Percentiles rank a stretch among this genome's conserved stretches.
phyloP scores from a whole-genome alignment of 2,797 vertebrate species.

The Decapterus maruadsi region DNA sequence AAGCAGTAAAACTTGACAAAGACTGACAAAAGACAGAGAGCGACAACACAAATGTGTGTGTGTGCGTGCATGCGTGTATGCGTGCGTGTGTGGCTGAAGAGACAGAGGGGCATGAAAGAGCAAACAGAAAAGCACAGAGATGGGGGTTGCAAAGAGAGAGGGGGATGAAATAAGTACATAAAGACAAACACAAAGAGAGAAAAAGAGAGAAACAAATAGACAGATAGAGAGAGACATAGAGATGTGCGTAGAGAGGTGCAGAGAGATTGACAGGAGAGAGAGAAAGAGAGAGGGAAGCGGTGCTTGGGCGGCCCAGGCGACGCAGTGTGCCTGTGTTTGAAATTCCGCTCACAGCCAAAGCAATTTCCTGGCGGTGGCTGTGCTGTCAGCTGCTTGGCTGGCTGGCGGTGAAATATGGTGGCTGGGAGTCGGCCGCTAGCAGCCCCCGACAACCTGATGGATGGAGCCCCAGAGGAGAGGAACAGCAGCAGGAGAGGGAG shows the following conservation, averaged over 20 bases:
- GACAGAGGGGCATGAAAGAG: constrained; percentile 31
- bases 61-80: constrained; percentile 10
- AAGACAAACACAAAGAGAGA: constrained; percentile 61
- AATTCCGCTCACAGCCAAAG: constrained; percentile 99
- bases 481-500: constrained; percentile 75
- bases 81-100: constrained; percentile 15
- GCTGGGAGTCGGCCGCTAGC: constrained; percentile 94
- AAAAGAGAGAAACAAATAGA: constrained; percentile 46
- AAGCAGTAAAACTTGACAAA: constrained; percentile 48
- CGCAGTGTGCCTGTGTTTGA: constrained; percentile 91
- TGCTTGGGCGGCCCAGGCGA: constrained; percentile 83
- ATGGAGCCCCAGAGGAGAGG: constrained; percentile 91
- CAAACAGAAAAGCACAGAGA: constrained; percentile 55
- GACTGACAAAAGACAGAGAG: constrained; percentile 50
- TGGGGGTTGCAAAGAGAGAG: constrained; percentile 29
- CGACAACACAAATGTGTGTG: constrained; percentile 33
- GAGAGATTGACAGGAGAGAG: constrained; percentile 70
- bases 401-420: constrained; percentile 98
- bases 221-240: constrained; percentile 57
- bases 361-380: constrained; percentile 96
- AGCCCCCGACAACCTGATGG: constrained; percentile 96
- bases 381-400: constrained; percentile 98
- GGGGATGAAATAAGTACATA: constrained; percentile 68
- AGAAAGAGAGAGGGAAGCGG: constrained; percentile 72
- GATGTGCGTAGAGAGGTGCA: constrained; percentile 58